Evolutionary conservation across 2,888 invertebrate genomes (phyloP), one percentile per base, ranked within the genome.

Genomic region (Drosophila paucipuncta): DNA sequence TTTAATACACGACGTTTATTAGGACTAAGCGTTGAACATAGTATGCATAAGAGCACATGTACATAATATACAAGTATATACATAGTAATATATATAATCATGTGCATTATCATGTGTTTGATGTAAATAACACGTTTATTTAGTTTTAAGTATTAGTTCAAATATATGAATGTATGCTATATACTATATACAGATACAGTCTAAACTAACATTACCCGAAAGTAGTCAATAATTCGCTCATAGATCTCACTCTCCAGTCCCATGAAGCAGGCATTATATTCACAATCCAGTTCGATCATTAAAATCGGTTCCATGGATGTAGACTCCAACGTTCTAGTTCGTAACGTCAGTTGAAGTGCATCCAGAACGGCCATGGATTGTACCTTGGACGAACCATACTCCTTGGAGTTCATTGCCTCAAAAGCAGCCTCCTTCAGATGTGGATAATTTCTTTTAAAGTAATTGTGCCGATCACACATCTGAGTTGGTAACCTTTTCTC

Each of bases 381-480:
- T 1, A 76, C 68, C 30, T 83, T 76, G 4, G 64, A 18, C 5
- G 61, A 73, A 2, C 41, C 33, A 31, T 82, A 84, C 0, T 70
- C 18, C 0, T 58, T 28, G 1, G 72, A 57, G 4, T 61, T 49
- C 0, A 93, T 52, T 1, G 78, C 73, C 2, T 68, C 39, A 0
- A 72, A 54, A 0, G 91, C 92, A 0, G 76, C 75, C 0, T 25
- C 4, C 67, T 86, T 92, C 0, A 92, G 35, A 0, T 81, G 73
- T 0, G 77, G 63, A 60, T 85, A 85, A 39, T 89, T 89, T n/a
- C 25, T 87, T 84, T 31, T 31, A 31, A 52, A 93, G 63, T 91
- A 93, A 47, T 91, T 91, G 69, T 93, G 93, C 0, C 93, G 89
- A 73, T 93, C 91, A 39, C 82, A 75, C 1, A 93, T 43, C 4